These are phyloP conservation scores for Oreortyx pictus DNA, from an alignment of 2,797 vertebrate genomes.

Conservation along the genomic window DNA sequence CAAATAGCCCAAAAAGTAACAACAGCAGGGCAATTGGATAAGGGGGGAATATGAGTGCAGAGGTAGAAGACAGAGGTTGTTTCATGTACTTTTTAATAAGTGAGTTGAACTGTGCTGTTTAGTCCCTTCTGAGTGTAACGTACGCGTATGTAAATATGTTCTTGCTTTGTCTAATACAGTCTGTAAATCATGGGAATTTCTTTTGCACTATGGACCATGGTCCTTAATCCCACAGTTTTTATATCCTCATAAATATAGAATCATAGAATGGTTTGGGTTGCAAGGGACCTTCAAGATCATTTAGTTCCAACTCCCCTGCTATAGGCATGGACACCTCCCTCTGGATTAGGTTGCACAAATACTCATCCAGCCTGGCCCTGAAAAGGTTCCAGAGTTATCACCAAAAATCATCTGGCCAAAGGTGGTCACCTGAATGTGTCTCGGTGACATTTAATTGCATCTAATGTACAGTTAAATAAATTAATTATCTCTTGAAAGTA, in stretches of 20 bases:
- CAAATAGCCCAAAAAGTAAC: neutral
- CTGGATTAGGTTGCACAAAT: too few species aligned
- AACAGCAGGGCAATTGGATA: neutral
- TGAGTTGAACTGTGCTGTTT: neutral
- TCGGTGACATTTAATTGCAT: neutral
- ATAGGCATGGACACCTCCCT: too few species aligned
- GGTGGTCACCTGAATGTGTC: accelerated
- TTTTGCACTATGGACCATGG: neutral
- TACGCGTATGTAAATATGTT: neutral
- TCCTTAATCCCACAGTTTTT: neutral
- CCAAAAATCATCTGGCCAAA: neutral
- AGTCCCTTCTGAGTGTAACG: neutral
- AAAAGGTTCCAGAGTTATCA: neutral
- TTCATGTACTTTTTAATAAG: neutral
- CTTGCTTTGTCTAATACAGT: neutral
- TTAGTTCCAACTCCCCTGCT: too few species aligned
- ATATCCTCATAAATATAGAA: neutral
- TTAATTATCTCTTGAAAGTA: neutral
- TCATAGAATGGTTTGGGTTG: too few species aligned
- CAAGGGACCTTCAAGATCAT: too few species aligned
- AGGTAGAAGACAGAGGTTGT: neutral
- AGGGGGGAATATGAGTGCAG: accelerated
- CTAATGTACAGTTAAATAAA: neutral
- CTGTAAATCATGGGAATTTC: neutral
- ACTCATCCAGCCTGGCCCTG: too few species aligned